Conservation (phyloP, 2,113 vertebrate species). For the Oncorhynchus tshawytscha region DNA sequence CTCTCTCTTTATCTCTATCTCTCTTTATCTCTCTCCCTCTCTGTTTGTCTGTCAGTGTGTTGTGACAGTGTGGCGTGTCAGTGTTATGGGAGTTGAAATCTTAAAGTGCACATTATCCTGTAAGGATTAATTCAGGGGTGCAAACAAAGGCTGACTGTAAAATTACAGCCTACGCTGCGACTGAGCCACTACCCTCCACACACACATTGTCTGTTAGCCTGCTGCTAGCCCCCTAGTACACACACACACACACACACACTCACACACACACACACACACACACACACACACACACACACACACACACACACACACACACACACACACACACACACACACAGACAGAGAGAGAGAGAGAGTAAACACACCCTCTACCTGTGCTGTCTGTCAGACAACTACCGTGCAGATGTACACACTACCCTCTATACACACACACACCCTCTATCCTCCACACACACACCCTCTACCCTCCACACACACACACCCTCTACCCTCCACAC, state of each 20-base stretch:
- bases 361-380: too few relatives aligned
- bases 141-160: slow-evolving; percentile 74
- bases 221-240: background rate
- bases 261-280: background rate
- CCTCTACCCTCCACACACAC: too few relatives aligned
- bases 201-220: background rate
- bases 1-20: background rate
- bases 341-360: too few relatives aligned
- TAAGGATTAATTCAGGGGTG: slow-evolving; percentile 78
- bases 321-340: background rate
- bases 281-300: background rate
- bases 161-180: slow-evolving; percentile 73
- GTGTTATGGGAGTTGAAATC: slow-evolving; percentile 76
- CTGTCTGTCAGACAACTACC: too few relatives aligned
- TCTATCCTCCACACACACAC: too few relatives aligned
- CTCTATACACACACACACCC: too few relatives aligned
- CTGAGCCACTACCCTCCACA: slow-evolving; percentile 42
- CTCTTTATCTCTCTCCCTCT: background rate
- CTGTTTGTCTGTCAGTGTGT: slow-evolving; percentile 64
- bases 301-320: too few relatives aligned
- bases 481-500: too few relatives aligned
- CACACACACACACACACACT: background rate
- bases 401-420: too few relatives aligned
- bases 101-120: slow-evolving; percentile 82
- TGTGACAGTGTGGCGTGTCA: slow-evolving; percentile 73